These are phyloP conservation scores for Sanderia malayensis DNA, from an alignment of 30 jellyfish, hydroid and myxozoan genomes.

Conservation along the genomic window DNA sequence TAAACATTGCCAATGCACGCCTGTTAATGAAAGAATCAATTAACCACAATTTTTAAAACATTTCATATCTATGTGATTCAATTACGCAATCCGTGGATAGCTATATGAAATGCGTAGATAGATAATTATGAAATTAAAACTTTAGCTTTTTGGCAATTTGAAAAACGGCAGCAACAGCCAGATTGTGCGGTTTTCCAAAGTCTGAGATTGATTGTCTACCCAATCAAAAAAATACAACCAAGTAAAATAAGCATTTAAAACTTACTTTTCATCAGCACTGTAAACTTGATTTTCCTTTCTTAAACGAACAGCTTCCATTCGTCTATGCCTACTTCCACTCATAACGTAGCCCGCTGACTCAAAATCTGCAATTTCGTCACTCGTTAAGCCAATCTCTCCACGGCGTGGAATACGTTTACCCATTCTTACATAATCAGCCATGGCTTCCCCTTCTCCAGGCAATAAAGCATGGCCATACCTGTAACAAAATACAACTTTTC, in stretches of 20 bases:
- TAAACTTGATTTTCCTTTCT: conserved; percentile 97
- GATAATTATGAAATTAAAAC: too few species aligned
- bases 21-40: conserved; percentile 39
- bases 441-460: conserved; percentile 99
- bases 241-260: background rate
- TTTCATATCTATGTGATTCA: too few species aligned
- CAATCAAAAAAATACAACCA: background rate
- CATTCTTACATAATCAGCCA: conserved; percentile 93
- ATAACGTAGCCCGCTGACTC: conserved; percentile 97
- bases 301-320: conserved; percentile 99
- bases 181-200: too few species aligned
- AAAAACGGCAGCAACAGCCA: too few species aligned
- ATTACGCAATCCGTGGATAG: too few species aligned
- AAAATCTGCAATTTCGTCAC: conserved; percentile 76
- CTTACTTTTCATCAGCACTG: conserved; percentile 99
- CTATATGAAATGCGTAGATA: too few species aligned
- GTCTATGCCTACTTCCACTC: conserved; percentile 99
- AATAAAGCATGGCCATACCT: conserved; percentile 95
- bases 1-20: conserved; percentile 98
- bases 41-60: too few species aligned
- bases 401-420: conserved; percentile 99
- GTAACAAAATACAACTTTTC: background rate
- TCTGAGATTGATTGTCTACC: too few species aligned
- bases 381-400: conserved; percentile 98
- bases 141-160: too few species aligned